Evolutionary conservation across 2,797 vertebrate species (phyloP), one percentile per base, ranked within the genome.

Genomic region (Cossypha niveicapilla): DNA sequence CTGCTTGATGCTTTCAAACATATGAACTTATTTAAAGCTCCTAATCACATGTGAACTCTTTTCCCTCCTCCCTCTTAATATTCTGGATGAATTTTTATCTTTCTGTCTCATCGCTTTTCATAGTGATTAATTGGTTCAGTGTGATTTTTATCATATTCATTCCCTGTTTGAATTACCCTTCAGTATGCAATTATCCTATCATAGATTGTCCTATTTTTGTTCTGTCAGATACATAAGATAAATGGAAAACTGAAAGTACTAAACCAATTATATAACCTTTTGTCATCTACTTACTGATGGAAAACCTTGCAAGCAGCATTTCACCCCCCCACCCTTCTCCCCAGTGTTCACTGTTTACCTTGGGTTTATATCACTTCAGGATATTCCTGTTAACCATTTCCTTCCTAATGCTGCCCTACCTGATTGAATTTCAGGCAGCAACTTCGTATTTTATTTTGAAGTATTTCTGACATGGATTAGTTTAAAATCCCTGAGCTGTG

Each of bases 171-270:
- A 97, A 98, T 97, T 97, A 96, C 94, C 95, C 88, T 97, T 95
- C 85, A 96, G 93, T 82, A 80, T 96, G 96, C 96, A 98, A 98
- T 98, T 98, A 98, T 97, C 96, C 95, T 96, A 97, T 97, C 97
- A 97, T 91, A 95, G 87, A 96, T 93, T 96, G 97, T 94, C 94
- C 96, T 95, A 92, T 97, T 98, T 97, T 97, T 92, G 81, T 93
- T 94, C 97, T 74, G 83, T 97, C 97, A 97, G 97, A 96, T 95
- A 94, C 94, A 90, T 95, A 96, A 93, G 95, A 97, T 97, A 97
- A 97, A 97, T 97, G 97, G 91, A 95, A 97, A 95, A 94, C 92
- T 95, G 78, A 79, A 95, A 96, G 96, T 96, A 89, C 90, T 89
- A 93, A 97, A 91, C 86, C 94, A 97, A 94, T 97, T 97, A 97